Conservation (phyloP, 2,888 invertebrate species). For the Frankliniella fusca region DNA sequence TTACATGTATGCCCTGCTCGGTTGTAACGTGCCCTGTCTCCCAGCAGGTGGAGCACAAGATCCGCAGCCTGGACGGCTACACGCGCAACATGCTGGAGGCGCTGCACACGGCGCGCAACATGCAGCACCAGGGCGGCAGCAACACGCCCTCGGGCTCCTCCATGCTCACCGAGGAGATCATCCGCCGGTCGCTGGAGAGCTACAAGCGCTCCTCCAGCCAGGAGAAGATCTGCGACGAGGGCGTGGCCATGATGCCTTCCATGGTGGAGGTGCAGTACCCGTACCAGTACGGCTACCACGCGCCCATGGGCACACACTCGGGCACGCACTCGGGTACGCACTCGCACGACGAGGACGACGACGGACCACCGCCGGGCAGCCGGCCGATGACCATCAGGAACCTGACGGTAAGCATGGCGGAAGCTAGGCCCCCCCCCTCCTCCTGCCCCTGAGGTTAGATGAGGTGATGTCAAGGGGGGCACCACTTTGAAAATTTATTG, state of each 20-base stretch:
- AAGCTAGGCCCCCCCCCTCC: too few relatives aligned
- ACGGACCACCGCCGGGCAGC: constrained; percentile 70
- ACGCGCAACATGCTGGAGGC: constrained; percentile 89
- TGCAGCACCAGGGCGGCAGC: constrained; percentile 60
- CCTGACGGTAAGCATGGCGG: constrained; percentile 52
- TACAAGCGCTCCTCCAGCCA: constrained; percentile 60
- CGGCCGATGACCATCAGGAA: constrained; percentile 86
- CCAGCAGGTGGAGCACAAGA: constrained; percentile 66
- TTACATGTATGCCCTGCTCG: too few relatives aligned
- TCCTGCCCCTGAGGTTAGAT: too few relatives aligned
- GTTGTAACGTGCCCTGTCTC: neutral
- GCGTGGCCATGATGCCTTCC: constrained; percentile 11
- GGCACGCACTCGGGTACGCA: constrained; percentile 13
- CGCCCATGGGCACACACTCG: neutral
- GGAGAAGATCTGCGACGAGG: constrained; percentile 69
- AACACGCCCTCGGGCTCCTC: constrained; percentile 61
- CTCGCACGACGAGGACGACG: constrained; percentile 61
- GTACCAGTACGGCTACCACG: constrained; percentile 10
- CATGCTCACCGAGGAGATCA: constrained; percentile 63
- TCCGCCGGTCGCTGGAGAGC: constrained; percentile 64
- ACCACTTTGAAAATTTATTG: too few relatives aligned
- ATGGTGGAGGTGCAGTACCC: constrained; percentile 19
- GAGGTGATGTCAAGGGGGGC: too few relatives aligned
- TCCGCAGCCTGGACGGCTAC: constrained; percentile 87
- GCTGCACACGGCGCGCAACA: constrained; percentile 73